Percentiles rank a stretch among this genome's conserved stretches.
Evolutionary conservation across 2,888 invertebrate species (phyloP).

Genomic region (Eilema caniola): DNA sequence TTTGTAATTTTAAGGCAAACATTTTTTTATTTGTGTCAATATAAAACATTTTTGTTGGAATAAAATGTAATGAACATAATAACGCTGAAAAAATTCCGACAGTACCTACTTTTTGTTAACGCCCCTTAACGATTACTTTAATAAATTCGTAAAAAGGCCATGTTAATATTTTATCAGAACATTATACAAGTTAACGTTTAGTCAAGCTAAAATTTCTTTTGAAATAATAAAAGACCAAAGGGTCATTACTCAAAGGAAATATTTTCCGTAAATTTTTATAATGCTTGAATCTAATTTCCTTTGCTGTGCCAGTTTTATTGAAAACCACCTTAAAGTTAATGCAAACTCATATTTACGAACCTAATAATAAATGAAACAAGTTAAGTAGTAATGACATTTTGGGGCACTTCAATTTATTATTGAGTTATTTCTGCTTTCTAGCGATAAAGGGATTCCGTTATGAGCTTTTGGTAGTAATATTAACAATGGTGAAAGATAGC

Average conservation of each 20-base stretch:
- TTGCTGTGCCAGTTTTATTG: conserved; percentile 24
- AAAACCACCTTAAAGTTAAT: conserved; percentile 10
- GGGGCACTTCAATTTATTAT: conserved; percentile 27
- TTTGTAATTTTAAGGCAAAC: background rate
- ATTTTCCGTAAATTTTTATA: conserved; percentile 23
- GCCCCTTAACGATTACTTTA: background rate
- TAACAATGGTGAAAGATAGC: background rate
- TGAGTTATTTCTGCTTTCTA: conserved; percentile 3
- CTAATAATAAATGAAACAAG: conserved; percentile 26
- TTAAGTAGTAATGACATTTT: conserved; percentile 26
- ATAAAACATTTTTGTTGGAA: background rate
- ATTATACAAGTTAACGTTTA: background rate
- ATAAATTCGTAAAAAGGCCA: background rate
- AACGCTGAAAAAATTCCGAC: background rate
- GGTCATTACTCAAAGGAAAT: conserved; percentile 26
- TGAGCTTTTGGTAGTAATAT: conserved; percentile 30
- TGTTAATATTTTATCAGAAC: conserved; percentile 13
- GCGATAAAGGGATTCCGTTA: conserved; percentile 16
- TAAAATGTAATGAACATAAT: background rate
- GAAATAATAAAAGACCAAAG: conserved; percentile 23
- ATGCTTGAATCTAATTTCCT: conserved; percentile 32
- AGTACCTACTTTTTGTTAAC: background rate
- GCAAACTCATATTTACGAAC: conserved; percentile 17
- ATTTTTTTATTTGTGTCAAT: background rate
- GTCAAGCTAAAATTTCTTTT: background rate